Percentiles rank a stretch among this genome's conserved stretches.
Evolutionary conservation across 2,888 invertebrate genomes (phyloP).

Genomic region (Acleris cristana): DNA sequence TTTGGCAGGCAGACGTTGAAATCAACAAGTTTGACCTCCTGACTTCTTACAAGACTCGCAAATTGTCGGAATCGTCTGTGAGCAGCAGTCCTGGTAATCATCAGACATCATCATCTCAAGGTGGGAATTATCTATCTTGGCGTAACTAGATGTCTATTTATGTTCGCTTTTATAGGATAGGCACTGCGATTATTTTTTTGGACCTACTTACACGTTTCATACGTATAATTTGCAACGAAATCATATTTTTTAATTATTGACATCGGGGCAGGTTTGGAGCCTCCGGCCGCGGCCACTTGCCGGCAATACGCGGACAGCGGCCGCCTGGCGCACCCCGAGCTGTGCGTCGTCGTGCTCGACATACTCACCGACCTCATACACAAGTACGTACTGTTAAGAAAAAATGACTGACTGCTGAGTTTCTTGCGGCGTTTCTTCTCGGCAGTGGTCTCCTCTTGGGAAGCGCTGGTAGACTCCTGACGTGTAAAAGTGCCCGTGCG

Average conservation of each 20-base stretch:
- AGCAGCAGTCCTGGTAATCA: conserved; percentile 56
- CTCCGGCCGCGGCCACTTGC: conserved; percentile 46
- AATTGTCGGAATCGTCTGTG: conserved; percentile 54
- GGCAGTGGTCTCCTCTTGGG: too few species aligned
- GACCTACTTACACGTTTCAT: too few species aligned
- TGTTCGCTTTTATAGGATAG: too few species aligned
- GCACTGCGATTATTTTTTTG: too few species aligned
- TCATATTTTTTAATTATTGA: background rate
- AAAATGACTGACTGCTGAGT: too few species aligned
- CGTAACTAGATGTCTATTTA: too few species aligned
- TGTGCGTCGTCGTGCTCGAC: conserved; percentile 84
- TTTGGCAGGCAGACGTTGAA: conserved; percentile 84
- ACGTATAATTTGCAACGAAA: too few species aligned
- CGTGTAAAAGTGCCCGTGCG: too few species aligned
- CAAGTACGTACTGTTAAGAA: conserved; percentile 79
- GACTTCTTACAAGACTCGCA: conserved; percentile 52
- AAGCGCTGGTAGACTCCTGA: too few species aligned
- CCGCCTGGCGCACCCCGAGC: conserved; percentile 83
- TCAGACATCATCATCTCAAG: too few species aligned
- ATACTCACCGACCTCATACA: conserved; percentile 83
- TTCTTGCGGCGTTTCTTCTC: too few species aligned
- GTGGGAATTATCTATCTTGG: too few species aligned
- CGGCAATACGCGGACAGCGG: conserved; percentile 59
- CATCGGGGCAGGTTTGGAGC: conserved; percentile 49
- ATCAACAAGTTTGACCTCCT: conserved; percentile 65